Conservation (phyloP, 2,888 invertebrate species). For the Lottia scabra region DNA sequence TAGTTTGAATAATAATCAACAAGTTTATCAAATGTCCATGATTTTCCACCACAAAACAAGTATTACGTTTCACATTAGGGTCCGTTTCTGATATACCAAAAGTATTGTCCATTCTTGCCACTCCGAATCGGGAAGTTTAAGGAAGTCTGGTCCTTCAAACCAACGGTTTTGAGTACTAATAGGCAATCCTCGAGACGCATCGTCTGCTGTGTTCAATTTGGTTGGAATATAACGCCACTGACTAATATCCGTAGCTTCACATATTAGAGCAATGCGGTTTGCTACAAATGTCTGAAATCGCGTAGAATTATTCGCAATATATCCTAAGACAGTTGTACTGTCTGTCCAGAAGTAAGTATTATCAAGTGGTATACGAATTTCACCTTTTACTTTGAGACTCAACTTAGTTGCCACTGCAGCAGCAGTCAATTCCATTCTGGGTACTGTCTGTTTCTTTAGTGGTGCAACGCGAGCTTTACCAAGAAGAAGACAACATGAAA, state of each 20-base stretch:
- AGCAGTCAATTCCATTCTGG: too few species aligned
- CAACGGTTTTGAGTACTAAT: background rate
- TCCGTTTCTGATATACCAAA: too few species aligned
- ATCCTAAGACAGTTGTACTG: background rate
- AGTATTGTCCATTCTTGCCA: background rate
- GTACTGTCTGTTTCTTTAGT: too few species aligned
- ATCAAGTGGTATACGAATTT: too few species aligned
- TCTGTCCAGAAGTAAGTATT: too few species aligned
- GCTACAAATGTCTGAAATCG: constrained; percentile 12
- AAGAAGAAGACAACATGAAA: too few species aligned
- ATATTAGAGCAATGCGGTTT: constrained; percentile 5
- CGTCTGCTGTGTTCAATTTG: background rate
- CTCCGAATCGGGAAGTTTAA: background rate
- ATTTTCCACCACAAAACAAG: too few species aligned
- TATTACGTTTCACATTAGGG: too few species aligned
- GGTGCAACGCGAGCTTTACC: background rate
- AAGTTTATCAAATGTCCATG: too few species aligned
- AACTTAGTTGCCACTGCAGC: too few species aligned
- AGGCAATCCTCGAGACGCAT: background rate
- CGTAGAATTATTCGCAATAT: background rate
- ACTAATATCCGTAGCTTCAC: background rate
- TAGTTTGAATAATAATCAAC: too few species aligned
- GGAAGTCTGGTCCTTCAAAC: constrained; percentile 1
- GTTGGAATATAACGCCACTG: background rate
- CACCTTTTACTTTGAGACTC: too few species aligned